Evolutionary conservation across 2,797 vertebrate species (phyloP).

Genomic region (Gallinago solitaria): DNA sequence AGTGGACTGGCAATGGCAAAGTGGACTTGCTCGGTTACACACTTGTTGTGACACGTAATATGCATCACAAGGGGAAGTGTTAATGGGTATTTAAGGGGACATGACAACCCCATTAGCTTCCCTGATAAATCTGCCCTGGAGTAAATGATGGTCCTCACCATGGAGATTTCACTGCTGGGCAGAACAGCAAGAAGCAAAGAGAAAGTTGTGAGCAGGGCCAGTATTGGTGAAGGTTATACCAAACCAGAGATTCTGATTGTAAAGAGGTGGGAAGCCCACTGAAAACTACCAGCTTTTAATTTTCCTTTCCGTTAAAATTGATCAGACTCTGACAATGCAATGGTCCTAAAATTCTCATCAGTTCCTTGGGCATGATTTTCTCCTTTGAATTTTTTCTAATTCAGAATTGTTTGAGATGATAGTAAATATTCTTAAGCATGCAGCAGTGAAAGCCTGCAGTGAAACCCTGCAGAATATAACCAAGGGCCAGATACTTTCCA

Average conservation of each 20-base stretch:
- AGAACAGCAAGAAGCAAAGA: neutral
- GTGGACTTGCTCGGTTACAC: neutral
- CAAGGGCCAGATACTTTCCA: neutral
- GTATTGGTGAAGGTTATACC: neutral
- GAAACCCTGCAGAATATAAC: neutral
- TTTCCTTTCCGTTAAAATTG: neutral
- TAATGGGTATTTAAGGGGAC: slow-evolving; percentile 50
- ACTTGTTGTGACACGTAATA: neutral
- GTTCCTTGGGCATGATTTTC: neutral
- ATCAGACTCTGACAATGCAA: neutral
- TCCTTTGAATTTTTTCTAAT: neutral
- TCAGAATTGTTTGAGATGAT: neutral
- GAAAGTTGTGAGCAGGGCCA: neutral
- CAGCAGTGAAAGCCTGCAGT: neutral
- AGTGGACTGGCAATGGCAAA: neutral
- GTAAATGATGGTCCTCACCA: neutral
- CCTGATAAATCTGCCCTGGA: slow-evolving; percentile 26
- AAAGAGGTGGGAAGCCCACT: neutral
- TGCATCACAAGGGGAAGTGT: neutral
- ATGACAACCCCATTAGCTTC: slow-evolving; percentile 35
- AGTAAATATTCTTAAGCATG: neutral
- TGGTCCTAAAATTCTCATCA: neutral
- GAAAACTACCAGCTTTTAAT: neutral
- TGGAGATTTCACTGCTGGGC: neutral
- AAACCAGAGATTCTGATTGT: neutral